Evolutionary conservation across 2,797 vertebrate genomes (phyloP).

Genomic region (Diplodus sargus): DNA sequence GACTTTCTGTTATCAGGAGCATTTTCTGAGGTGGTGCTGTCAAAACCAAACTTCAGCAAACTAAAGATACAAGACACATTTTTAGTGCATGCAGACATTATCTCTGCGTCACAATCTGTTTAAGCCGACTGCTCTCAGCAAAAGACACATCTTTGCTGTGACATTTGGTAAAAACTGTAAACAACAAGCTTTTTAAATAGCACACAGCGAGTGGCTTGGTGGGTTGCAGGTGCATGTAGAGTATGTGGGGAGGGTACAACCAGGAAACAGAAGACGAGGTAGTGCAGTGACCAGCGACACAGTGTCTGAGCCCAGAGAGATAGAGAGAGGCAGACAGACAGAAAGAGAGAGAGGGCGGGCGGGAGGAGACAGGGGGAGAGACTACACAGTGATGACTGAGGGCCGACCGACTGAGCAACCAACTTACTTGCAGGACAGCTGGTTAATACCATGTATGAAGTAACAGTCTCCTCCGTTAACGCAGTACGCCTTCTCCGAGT

Average conservation of each 20-base stretch:
- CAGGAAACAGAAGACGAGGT: constrained; percentile 44
- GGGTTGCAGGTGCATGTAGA: constrained; percentile 26
- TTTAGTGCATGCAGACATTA: constrained; percentile 5
- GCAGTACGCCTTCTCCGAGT: constrained; percentile 95
- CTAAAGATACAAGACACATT: not conserved
- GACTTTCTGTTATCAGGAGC: not conserved
- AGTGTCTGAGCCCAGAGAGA: constrained; percentile 45
- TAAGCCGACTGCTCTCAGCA: not conserved
- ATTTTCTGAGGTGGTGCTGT: not conserved
- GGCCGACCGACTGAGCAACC: constrained; percentile 1
- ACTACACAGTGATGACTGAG: constrained; percentile 55
- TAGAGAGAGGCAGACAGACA: constrained; percentile 36
- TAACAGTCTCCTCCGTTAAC: constrained; percentile 98
- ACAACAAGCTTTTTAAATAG: not conserved
- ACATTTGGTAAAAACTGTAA: constrained; percentile 15
- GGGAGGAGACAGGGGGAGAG: constrained; percentile 49
- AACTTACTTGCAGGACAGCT: constrained; percentile 98
- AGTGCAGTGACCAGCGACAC: constrained; percentile 39
- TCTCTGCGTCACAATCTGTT: constrained; percentile 8
- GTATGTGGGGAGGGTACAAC: constrained; percentile 24
- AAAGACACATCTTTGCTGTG: not conserved
- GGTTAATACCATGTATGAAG: constrained; percentile 98
- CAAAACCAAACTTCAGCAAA: constrained; percentile 15
- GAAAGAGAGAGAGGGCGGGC: constrained; percentile 41
- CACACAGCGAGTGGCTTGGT: not conserved